Percentiles rank a stretch among this genome's conserved stretches.
Conservation (phyloP, 2,113 vertebrate species). For the Platanista minor region DNA sequence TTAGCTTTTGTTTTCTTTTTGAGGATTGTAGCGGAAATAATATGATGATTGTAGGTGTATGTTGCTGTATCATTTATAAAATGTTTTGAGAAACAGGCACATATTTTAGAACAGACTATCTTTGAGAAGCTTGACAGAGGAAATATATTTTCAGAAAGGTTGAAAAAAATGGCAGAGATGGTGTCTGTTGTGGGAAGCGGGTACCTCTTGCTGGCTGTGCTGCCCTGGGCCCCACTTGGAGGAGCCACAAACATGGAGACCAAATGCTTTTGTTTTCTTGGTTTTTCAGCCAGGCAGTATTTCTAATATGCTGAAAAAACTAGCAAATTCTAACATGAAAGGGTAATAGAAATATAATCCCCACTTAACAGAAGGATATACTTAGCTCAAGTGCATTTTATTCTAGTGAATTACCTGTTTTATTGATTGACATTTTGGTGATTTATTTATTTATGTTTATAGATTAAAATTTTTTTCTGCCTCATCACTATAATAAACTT, state of each 20-base stretch:
- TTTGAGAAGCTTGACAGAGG: background rate
- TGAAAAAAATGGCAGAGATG: background rate
- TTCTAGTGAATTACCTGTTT: background rate
- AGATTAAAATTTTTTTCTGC: background rate
- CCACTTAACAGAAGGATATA: background rate
- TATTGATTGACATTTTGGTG: background rate
- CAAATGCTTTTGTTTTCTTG: background rate
- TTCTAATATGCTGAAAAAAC: background rate
- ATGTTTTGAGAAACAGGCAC: background rate
- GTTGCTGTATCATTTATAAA: background rate
- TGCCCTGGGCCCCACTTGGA: rapidly evolving
- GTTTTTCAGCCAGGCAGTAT: background rate
- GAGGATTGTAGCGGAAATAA: background rate
- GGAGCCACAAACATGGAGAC: rapidly evolving
- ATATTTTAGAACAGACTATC: background rate
- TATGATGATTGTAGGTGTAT: background rate
- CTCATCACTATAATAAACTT: background rate
- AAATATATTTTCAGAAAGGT: background rate
- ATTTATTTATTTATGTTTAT: constrained; percentile 37
- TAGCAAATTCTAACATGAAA: background rate
- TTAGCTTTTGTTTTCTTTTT: background rate
- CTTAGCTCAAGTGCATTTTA: background rate
- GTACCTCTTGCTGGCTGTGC: background rate
- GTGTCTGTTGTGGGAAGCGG: background rate
- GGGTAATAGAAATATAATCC: background rate